A percentile compares a stretch with the other conserved stretches of the same genome.
These are phyloP conservation scores for Melipona beecheii DNA, from an alignment of 2,888 invertebrate species.

Conservation along the genomic window DNA sequence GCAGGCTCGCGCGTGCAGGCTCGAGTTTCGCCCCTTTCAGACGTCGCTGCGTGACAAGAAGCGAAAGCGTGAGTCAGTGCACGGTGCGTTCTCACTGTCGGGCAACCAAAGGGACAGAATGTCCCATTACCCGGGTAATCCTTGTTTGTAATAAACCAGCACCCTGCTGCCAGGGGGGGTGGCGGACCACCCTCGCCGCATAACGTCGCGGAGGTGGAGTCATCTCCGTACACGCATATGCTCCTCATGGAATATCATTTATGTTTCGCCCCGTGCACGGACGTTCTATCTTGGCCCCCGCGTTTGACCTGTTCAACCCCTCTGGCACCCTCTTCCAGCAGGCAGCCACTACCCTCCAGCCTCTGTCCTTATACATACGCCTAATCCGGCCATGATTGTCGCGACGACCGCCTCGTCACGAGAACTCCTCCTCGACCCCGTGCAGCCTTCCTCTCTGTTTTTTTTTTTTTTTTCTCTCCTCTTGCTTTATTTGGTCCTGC, in stretches of 20 bases:
- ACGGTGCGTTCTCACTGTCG: conserved; percentile 65
- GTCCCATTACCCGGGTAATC: conserved; percentile 83
- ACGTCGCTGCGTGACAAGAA: conserved; percentile 8
- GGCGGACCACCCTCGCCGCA: conserved; percentile 66
- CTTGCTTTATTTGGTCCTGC: conserved; percentile 35
- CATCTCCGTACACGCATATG: conserved; percentile 81
- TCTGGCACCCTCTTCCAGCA: conserved; percentile 62
- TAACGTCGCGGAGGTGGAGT: conserved; percentile 69
- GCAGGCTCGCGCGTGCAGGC: not conserved
- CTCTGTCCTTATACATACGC: conserved; percentile 77
- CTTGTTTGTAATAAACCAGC: conserved; percentile 84
- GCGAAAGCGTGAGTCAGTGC: conserved; percentile 75
- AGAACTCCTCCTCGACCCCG: conserved; percentile 55
- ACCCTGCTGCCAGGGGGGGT: conserved; percentile 77
- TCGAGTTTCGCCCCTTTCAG: conserved; percentile 32
- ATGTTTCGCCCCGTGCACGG: conserved; percentile 77
- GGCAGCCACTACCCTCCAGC: conserved; percentile 25
- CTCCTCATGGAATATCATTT: conserved; percentile 83
- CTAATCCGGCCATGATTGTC: conserved; percentile 82
- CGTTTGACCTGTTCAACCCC: conserved; percentile 72
- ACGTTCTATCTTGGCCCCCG: conserved; percentile 70
- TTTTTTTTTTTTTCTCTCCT: conserved; percentile 46
- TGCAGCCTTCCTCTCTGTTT: conserved; percentile 38
- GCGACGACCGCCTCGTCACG: conserved; percentile 70
- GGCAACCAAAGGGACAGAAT: conserved; percentile 76